Conservation (phyloP, 1,140 invertebrate genomes). For the Bombyx mori region DNA sequence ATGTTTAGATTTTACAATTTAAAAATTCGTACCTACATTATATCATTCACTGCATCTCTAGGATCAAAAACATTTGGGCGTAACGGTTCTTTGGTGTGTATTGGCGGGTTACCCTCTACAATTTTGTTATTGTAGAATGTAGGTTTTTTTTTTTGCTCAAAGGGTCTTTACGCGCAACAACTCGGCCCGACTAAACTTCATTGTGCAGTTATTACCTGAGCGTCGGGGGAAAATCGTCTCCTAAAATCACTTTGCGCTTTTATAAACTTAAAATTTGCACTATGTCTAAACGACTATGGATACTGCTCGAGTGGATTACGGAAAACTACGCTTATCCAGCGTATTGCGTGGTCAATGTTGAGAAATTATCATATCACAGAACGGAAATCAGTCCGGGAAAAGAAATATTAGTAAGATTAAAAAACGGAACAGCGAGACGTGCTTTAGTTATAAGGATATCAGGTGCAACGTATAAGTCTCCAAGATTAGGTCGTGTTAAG, state of each 20-base stretch:
- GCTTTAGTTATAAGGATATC: constrained; percentile 35
- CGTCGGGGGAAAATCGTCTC: constrained; percentile 1
- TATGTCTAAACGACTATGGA: constrained; percentile 33
- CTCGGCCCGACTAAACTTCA: no score
- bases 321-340: constrained; percentile 28
- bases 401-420: constrained; percentile 25
- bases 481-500: not conserved
- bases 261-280: not conserved
- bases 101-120: no score
- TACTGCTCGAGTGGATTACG: constrained; percentile 42
- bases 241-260: no score
- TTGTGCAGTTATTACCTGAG: constrained; percentile 21
- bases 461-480: constrained; percentile 22
- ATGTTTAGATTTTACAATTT: no score
- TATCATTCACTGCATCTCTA: no score
- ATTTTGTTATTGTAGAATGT: no score
- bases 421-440: constrained; percentile 21
- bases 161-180: no score
- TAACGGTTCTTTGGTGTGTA: no score
- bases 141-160: no score
- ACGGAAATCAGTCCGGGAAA: constrained; percentile 31
- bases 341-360: constrained; percentile 33
- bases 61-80: no score
- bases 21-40: no score
- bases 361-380: constrained; percentile 18